These are phyloP conservation scores for Lochmaea capreae DNA, from an alignment of 2,888 invertebrate species.

Conservation along the genomic window DNA sequence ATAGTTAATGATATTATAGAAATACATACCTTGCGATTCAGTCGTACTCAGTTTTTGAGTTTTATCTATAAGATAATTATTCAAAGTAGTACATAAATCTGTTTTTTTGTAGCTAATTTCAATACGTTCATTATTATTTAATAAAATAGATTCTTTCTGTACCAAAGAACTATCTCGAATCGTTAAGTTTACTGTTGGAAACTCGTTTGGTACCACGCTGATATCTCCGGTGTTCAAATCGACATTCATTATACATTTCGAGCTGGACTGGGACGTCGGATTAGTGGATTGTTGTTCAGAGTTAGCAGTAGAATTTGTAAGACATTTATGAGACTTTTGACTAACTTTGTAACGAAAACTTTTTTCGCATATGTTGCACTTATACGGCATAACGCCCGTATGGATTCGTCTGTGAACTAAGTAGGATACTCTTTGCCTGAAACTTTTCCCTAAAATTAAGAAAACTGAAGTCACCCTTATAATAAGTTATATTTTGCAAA, in stretches of 20 bases:
- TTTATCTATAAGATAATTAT: not conserved
- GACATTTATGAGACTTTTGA: constrained; percentile 85
- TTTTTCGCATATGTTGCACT: constrained; percentile 83
- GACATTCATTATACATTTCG: constrained; percentile 53
- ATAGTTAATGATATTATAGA: not conserved
- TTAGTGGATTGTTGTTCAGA: constrained; percentile 37
- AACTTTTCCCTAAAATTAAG: constrained; percentile 78
- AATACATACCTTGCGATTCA: constrained; percentile 19
- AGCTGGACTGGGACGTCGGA: constrained; percentile 12
- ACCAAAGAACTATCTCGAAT: constrained; percentile 23
- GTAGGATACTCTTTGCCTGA: constrained; percentile 87
- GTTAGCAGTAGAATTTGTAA: constrained; percentile 72
- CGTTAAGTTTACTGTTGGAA: not conserved
- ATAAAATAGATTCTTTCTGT: constrained; percentile 40
- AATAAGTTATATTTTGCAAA: too few relatives aligned
- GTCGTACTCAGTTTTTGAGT: not conserved
- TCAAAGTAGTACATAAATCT: constrained; percentile 21
- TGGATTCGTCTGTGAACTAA: constrained; percentile 87
- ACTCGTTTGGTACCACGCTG: constrained; percentile 45
- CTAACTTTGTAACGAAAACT: constrained; percentile 88
- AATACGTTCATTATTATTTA: constrained; percentile 42
- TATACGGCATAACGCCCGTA: constrained; percentile 88
- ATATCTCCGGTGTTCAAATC: constrained; percentile 54
- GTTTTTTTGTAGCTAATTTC: constrained; percentile 42
- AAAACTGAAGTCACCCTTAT: not conserved